phyloP scores from a whole-genome alignment of 2,113 vertebrate species.

The Eira barbara region DNA sequence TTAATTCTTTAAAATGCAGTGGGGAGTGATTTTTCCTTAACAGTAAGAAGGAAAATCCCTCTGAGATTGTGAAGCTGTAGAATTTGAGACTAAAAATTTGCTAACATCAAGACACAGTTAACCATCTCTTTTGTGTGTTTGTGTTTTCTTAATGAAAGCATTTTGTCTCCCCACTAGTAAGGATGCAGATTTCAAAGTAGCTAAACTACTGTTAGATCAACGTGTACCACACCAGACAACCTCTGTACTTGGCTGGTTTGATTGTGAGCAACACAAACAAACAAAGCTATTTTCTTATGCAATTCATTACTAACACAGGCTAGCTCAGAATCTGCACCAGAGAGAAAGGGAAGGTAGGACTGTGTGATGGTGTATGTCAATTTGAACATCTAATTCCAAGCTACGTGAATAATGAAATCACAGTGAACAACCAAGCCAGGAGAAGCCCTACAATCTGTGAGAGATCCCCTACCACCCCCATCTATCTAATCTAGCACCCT shows the following conservation, averaged over 20 bases:
- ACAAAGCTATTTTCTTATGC: background rate
- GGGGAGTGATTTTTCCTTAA: conserved; percentile 52
- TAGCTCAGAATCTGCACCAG: background rate
- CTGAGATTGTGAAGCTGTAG: background rate
- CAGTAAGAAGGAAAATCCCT: conserved; percentile 34
- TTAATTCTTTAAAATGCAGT: conserved; percentile 14
- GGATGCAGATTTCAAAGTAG: conserved; percentile 39
- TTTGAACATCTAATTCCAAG: background rate
- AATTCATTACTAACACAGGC: background rate
- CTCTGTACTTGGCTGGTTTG: background rate
- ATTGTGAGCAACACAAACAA: background rate
- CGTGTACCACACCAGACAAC: conserved; percentile 1
- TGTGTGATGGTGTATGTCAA: background rate
- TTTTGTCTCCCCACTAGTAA: background rate
- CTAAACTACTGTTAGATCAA: conserved; percentile 37
- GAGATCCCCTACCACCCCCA: background rate
- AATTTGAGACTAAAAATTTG: conserved; percentile 58
- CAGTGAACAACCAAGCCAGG: background rate
- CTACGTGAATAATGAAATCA: background rate
- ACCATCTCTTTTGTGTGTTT: background rate
- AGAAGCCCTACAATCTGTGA: background rate
- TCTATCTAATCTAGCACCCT: background rate
- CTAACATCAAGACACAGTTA: background rate
- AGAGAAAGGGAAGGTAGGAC: background rate
- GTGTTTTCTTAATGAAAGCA: conserved; percentile 3